Evolutionary conservation across 2,888 invertebrate genomes (phyloP).

Genomic region (Drosophila acutilabella): DNA sequence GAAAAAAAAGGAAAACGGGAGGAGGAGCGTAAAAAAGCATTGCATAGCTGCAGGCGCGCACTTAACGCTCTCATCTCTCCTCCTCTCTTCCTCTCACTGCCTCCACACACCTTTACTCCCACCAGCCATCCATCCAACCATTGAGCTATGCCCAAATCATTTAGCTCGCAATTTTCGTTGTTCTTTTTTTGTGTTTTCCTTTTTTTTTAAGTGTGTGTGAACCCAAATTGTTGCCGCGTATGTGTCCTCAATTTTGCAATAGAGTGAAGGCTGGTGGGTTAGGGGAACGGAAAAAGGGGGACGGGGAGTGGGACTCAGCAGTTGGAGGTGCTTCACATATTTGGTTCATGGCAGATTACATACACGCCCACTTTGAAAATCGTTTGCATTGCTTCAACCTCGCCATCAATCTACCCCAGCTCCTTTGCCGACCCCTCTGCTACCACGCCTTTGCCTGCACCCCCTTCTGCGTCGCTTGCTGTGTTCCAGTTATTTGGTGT

Average conservation of each 20-base stretch:
- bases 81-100: no score
- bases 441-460: not conserved
- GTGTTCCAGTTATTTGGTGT: conserved; percentile 70
- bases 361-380: conserved; percentile 76
- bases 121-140: conserved; percentile 9
- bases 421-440: not conserved
- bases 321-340: conserved; percentile 51
- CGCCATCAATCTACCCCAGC: conserved; percentile 14
- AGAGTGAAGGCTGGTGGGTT: conserved; percentile 10
- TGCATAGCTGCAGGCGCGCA: conserved; percentile 70
- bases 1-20: not conserved
- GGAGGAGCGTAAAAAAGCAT: conserved; percentile 27
- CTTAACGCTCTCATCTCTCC: conserved; percentile 33
- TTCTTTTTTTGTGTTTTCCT: conserved; percentile 10
- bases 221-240: conserved; percentile 70
- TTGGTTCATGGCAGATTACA: conserved; percentile 79
- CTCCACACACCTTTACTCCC: not conserved
- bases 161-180: conserved; percentile 53
- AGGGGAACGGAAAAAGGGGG: not conserved
- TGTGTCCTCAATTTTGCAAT: conserved; percentile 71
- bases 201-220: conserved; percentile 9
- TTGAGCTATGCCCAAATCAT: conserved; percentile 61
- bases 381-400: conserved; percentile 67
- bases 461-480: conserved; percentile 18
- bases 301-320: conserved; percentile 25